These are phyloP conservation scores for Vulpes vulpes DNA, from an alignment of 2,113 vertebrate species.

Conservation along the genomic window DNA sequence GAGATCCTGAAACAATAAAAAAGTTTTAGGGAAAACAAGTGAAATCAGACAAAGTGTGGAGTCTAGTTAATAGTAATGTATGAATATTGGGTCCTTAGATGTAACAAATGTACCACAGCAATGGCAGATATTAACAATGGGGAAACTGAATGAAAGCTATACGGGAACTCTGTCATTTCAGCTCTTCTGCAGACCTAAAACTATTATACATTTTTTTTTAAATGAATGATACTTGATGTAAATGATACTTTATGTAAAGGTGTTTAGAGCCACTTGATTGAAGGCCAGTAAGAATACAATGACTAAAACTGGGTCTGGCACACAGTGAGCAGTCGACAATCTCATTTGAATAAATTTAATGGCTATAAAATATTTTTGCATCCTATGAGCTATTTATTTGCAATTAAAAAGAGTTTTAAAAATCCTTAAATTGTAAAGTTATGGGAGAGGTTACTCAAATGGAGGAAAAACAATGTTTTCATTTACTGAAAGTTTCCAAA, in stretches of 20 bases:
- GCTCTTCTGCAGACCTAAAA: neutral
- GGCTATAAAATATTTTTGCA: neutral
- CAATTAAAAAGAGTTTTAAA: slow-evolving; percentile 46
- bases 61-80: neutral
- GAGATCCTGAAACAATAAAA: neutral
- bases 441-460: slow-evolving; percentile 55
- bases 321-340: neutral
- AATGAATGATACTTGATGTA: neutral
- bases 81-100: neutral
- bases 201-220: neutral
- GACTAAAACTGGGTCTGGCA: neutral
- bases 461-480: slow-evolving; percentile 53
- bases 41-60: neutral
- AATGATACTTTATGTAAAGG: neutral
- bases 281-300: neutral
- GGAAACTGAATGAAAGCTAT: accelerated
- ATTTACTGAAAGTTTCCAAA: slow-evolving; percentile 63
- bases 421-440: slow-evolving; percentile 39
- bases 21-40: neutral
- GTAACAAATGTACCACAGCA: neutral
- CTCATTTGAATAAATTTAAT: neutral
- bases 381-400: slow-evolving; percentile 40
- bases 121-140: neutral
- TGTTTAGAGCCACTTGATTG: slow-evolving; percentile 14
- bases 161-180: neutral